phyloP scores from a whole-genome alignment of 2,797 vertebrate species.

The Ciconia nigra region DNA sequence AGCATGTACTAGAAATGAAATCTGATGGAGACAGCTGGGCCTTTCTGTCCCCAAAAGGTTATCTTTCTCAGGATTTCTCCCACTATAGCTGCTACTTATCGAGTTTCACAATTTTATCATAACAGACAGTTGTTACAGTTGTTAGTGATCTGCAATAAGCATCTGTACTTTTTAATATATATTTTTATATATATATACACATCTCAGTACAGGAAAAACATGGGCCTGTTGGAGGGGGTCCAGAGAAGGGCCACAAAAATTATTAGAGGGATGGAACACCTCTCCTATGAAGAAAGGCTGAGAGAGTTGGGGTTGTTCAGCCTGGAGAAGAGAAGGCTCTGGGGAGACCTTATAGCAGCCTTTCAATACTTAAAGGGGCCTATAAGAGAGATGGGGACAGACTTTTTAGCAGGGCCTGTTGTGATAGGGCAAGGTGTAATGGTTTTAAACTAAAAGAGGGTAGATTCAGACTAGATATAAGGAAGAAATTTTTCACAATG shows the following conservation, averaged over 20 bases:
- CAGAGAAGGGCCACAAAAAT: not conserved
- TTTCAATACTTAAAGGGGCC: not conserved
- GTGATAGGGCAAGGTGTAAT: not conserved
- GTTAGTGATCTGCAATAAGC: not conserved
- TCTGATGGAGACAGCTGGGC: not conserved
- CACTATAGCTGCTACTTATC: not conserved
- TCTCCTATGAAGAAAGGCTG: not conserved
- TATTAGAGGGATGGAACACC: not conserved
- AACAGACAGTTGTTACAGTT: not conserved
- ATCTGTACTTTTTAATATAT: not conserved
- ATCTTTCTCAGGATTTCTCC: not conserved
- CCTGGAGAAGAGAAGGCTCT: not conserved
- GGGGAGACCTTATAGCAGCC: not conserved
- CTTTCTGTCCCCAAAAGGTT: not conserved
- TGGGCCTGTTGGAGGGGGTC: not conserved
- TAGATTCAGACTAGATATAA: not conserved
- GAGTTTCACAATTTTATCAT: not conserved
- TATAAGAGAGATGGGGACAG: not conserved
- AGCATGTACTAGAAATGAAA: not conserved
- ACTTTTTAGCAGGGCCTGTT: not conserved
- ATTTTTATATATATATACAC: no score
- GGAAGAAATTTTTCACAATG: not conserved
- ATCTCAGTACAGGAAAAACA: not conserved
- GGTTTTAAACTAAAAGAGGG: not conserved
- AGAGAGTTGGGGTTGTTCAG: not conserved